These are phyloP conservation scores for Nomada ferruginata DNA, from an alignment of 2,888 invertebrate genomes.

Conservation along the genomic window DNA sequence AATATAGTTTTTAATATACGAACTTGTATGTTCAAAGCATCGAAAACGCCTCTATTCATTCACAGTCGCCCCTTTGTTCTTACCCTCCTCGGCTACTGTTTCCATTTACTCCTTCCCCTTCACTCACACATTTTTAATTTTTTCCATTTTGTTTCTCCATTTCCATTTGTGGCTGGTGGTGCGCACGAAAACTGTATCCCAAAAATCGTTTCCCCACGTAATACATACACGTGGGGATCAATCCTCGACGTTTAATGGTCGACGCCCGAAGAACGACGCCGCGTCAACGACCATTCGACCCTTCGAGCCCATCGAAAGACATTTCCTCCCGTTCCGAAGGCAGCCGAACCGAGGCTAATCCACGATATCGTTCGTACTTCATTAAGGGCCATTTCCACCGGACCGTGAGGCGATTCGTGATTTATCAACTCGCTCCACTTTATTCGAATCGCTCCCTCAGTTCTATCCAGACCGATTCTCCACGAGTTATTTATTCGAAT, in stretches of 20 bases:
- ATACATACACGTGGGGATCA: slow-evolving; percentile 5
- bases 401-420: slow-evolving; percentile 65
- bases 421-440: slow-evolving; percentile 65
- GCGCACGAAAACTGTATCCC: slow-evolving; percentile 42
- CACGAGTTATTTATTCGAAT: slow-evolving; percentile 51
- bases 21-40: slow-evolving; percentile 52
- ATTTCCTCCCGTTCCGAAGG: slow-evolving; percentile 60
- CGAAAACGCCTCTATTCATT: slow-evolving; percentile 63
- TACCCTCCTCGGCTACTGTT: slow-evolving; percentile 42
- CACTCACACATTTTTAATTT: neutral
- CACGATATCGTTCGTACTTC: slow-evolving; percentile 74
- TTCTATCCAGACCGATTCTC: slow-evolving; percentile 26
- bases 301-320: slow-evolving; percentile 62
- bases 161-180: neutral
- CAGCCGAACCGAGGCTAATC: slow-evolving; percentile 69
- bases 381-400: slow-evolving; percentile 69
- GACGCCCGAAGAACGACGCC: slow-evolving; percentile 42
- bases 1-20: slow-evolving; percentile 66
- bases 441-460: slow-evolving; percentile 49
- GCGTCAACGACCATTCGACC: slow-evolving; percentile 52
- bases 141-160: neutral
- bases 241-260: slow-evolving; percentile 52
- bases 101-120: slow-evolving; percentile 12
- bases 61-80: slow-evolving; percentile 64
- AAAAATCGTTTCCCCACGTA: slow-evolving; percentile 47